A percentile compares a stretch with the other conserved stretches of the same genome.
Evolutionary conservation across 2,888 invertebrate species (phyloP).

Genomic region (Opisthograptis luteolata): DNA sequence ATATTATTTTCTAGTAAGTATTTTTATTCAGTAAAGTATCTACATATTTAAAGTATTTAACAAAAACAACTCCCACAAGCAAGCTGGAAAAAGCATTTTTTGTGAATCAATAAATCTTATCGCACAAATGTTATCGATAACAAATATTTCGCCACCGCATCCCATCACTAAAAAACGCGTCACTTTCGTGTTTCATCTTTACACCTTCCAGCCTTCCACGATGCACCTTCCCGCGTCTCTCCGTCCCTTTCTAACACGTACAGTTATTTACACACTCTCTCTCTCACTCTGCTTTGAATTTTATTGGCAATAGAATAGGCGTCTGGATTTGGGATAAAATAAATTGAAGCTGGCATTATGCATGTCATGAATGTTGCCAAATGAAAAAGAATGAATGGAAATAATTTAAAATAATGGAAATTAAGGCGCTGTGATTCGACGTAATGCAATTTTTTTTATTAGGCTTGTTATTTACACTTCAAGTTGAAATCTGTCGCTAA

Average conservation of each 20-base stretch:
- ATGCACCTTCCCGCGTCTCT: conserved; percentile 61
- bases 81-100: too few species aligned
- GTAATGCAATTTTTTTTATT: too few species aligned
- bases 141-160: conserved; percentile 14
- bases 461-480: too few species aligned
- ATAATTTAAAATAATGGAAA: too few species aligned
- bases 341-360: conserved; percentile 18
- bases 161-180: conserved; percentile 70
- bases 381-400: too few species aligned
- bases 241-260: conserved; percentile 48
- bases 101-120: neutral
- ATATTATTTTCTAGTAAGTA: too few species aligned
- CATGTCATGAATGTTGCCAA: conserved; percentile 1
- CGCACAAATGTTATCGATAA: conserved; percentile 35
- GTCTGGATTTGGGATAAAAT: conserved; percentile 24
- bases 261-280: conserved; percentile 26
- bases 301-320: conserved; percentile 36
- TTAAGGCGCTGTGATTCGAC: too few species aligned
- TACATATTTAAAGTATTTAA: too few species aligned
- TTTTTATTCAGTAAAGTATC: too few species aligned
- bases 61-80: too few species aligned
- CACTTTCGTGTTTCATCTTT: conserved; percentile 82
- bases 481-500: too few species aligned
- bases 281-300: conserved; percentile 39
- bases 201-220: conserved; percentile 66